Percentiles rank a stretch among this genome's conserved stretches.
Evolutionary conservation across 2,113 vertebrate species (phyloP).

Genomic region (Cyprinodon brontotheroides): DNA sequence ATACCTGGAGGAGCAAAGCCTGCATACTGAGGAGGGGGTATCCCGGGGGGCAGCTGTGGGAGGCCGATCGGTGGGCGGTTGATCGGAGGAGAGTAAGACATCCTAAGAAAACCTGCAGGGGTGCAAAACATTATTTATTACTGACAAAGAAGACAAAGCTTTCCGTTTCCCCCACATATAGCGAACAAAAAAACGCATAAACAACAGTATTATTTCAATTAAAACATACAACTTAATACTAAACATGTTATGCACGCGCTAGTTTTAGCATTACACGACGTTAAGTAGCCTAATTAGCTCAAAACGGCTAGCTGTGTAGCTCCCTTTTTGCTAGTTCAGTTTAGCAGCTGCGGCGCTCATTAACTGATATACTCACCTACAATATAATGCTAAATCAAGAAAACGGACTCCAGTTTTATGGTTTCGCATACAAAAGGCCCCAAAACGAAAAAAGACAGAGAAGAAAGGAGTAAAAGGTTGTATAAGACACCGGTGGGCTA

Average conservation of each 20-base stretch:
- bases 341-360: slow-evolving; percentile 42
- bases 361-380: slow-evolving; percentile 56
- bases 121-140: not conserved
- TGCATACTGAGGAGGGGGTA: slow-evolving; percentile 92
- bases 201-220: not conserved
- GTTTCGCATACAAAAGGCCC: slow-evolving; percentile 13
- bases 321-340: slow-evolving; percentile 48
- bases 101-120: slow-evolving; percentile 80
- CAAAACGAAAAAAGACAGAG: slow-evolving; percentile 24
- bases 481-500: slow-evolving; percentile 30
- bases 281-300: slow-evolving; percentile 53
- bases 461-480: not conserved
- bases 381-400: not conserved
- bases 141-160: not conserved
- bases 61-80: slow-evolving; percentile 87
- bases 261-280: slow-evolving; percentile 3
- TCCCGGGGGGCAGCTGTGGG: slow-evolving; percentile 88
- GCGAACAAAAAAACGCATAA: not conserved
- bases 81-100: slow-evolving; percentile 96
- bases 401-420: not conserved
- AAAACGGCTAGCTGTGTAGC: slow-evolving; percentile 38
- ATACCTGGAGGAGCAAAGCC: slow-evolving; percentile 87
- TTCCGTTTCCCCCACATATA: not conserved
- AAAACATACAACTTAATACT: not conserved
- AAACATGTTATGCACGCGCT: not conserved